Evolutionary conservation across 1,140 invertebrate genomes (phyloP).

Genomic region (Luehdorfia chinensis): DNA sequence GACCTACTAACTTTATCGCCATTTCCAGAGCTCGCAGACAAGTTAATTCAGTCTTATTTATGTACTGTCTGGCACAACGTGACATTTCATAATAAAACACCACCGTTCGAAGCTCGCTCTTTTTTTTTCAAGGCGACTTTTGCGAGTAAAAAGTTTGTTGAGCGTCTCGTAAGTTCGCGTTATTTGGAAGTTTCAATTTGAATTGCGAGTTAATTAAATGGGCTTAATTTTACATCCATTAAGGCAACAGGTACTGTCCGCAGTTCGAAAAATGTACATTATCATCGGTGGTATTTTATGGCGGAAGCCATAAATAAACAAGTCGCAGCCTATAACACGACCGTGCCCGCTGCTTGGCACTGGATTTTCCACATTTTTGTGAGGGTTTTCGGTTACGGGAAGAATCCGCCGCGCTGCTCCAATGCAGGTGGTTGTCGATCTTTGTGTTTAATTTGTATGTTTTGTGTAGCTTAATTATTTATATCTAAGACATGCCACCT

Average conservation of each 20-base stretch:
- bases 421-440: no score
- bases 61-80: conserved; percentile 66
- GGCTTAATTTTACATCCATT: conserved; percentile 14
- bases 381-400: no score
- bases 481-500: no score
- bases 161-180: conserved; percentile 50
- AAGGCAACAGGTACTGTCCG: conserved; percentile 22
- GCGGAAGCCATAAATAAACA: no score
- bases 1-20: conserved; percentile 45
- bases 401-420: no score
- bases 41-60: conserved; percentile 73
- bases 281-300: no score
- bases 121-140: conserved; percentile 38
- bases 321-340: no score
- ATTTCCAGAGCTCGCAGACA: conserved; percentile 61
- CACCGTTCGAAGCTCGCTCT: conserved; percentile 36
- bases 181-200: conserved; percentile 33
- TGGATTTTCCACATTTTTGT: no score
- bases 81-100: conserved; percentile 72
- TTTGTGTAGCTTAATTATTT: no score
- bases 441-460: no score
- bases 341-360: no score
- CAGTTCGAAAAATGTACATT: no score
- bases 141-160: conserved; percentile 51
- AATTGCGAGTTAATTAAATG: conserved; percentile 36